Base-by-base conservation (phyloP, 2,797 vertebrate genomes). In the Sebastes itinus region DNA sequence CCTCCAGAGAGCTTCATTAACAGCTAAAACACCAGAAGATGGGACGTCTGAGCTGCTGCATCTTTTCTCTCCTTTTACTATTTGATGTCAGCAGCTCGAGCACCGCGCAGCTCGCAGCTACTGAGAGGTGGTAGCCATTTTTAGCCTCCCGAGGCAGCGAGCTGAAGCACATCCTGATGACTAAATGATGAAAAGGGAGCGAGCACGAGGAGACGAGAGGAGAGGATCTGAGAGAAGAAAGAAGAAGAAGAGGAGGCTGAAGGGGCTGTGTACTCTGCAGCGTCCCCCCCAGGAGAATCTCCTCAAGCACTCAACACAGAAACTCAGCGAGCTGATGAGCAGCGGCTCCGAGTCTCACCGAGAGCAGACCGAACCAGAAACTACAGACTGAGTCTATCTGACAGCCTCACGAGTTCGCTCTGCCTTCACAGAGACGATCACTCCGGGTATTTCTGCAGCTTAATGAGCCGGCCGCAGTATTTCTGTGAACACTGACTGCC, bases 171-270 rank as follows among this genome's bases (percentile, higher is more conserved):
- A 70, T 46, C 72, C 59, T 75, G 80, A 89, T 80, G 88, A 83
- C 80, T 89, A 85, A 90, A 90, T 77, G 83, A 88, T 87, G 86
- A 88, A 84, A 75, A 60, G 62, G 59, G 49, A 67, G 82, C 13
- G 38, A 72, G 86, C 22, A 7, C 4, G 68, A 82, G 79, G 42
- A 77, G 61, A 23, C 1, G 46, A 54, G 72, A 68, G 74, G 54
- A 72, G 75, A 80, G 84, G 32, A 62, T 46, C 16, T 16, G 73
- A 64, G 54, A 14, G 20, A 33, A 70, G 35, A 35, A 35, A 35
- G 35, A 35, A 35, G 35, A 35, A 35, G 80, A 13, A 61, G 49
- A 71, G 23, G 67, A 66, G 14, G 49, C 14, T 22, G 75, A 49
- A 35, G 18, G 7, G 80, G 84, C 58, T 33, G 62, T 52, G 69